phyloP scores from a whole-genome alignment of 2,113 vertebrate species.

The Alligator mississippiensis region DNA sequence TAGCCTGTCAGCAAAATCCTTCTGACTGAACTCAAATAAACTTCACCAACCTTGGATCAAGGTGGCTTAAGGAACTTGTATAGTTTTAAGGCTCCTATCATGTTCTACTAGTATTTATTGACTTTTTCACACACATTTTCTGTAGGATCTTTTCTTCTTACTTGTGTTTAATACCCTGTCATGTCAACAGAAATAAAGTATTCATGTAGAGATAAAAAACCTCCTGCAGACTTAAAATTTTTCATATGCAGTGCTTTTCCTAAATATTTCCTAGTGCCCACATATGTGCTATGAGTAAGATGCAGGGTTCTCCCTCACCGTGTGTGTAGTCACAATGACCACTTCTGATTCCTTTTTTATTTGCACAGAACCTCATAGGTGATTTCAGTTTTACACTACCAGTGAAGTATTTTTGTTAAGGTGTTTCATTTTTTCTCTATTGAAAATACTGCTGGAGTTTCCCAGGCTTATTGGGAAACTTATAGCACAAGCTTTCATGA shows the following conservation, averaged over 20 bases:
- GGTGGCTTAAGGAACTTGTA: not conserved
- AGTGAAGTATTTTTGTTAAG: not conserved
- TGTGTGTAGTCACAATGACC: not conserved
- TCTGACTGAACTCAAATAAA: slow-evolving; percentile 33
- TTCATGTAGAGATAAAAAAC: not conserved
- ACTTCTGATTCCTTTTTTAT: not conserved
- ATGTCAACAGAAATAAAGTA: not conserved
- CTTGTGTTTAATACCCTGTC: not conserved
- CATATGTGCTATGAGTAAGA: not conserved
- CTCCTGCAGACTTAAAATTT: not conserved
- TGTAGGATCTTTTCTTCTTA: not conserved
- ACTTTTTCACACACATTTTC: not conserved
- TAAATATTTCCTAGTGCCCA: not conserved
- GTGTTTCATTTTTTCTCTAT: not conserved
- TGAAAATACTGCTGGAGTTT: not conserved
- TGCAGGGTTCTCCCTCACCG: not conserved
- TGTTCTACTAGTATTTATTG: not conserved
- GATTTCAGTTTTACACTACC: not conserved
- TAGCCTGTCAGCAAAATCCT: slow-evolving; percentile 51
- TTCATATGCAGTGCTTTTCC: not conserved
- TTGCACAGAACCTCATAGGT: not conserved
- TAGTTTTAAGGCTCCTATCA: slow-evolving; percentile 5
- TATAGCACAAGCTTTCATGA: not conserved
- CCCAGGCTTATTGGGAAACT: not conserved
- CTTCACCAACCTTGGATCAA: slow-evolving; percentile 34